phyloP scores from a whole-genome alignment of 2,113 vertebrate genomes.

The Serinus canaria region DNA sequence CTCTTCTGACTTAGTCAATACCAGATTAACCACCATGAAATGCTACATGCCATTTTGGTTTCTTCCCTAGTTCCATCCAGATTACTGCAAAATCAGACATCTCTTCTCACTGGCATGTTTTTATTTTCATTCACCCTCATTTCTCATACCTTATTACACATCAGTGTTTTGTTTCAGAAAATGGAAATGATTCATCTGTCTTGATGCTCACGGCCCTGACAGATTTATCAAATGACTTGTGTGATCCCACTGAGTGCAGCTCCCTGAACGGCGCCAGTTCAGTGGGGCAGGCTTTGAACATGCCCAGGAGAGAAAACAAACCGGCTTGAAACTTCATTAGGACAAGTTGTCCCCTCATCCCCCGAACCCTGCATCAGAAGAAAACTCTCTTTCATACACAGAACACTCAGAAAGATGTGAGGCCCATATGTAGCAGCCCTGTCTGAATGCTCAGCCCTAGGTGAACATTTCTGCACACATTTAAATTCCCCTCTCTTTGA shows the following conservation, averaged over 20 bases:
- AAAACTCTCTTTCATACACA: neutral
- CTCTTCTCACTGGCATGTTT: neutral
- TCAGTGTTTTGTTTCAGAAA: slow-evolving; percentile 4
- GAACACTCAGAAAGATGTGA: fast-evolving
- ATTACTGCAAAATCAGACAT: neutral
- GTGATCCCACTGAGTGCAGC: neutral
- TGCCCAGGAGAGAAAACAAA: neutral
- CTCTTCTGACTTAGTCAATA: neutral
- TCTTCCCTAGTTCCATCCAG: neutral
- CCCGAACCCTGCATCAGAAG: neutral
- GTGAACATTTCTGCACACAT: fast-evolving
- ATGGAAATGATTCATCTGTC: neutral
- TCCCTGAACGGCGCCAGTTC: neutral
- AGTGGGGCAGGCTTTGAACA: neutral
- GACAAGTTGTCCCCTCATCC: no score
- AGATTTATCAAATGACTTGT: neutral
- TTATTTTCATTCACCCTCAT: neutral
- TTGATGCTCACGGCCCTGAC: neutral
- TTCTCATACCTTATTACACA: neutral
- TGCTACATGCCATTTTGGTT: neutral
- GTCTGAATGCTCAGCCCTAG: neutral
- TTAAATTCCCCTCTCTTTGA: neutral
- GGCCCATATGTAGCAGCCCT: neutral
- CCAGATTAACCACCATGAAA: neutral
- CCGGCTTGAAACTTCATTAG: neutral